A percentile compares a stretch with the other conserved stretches of the same genome.
These are phyloP conservation scores for Chelonoidis abingdonii DNA, from an alignment of 2,113 vertebrate genomes.

Conservation along the genomic window DNA sequence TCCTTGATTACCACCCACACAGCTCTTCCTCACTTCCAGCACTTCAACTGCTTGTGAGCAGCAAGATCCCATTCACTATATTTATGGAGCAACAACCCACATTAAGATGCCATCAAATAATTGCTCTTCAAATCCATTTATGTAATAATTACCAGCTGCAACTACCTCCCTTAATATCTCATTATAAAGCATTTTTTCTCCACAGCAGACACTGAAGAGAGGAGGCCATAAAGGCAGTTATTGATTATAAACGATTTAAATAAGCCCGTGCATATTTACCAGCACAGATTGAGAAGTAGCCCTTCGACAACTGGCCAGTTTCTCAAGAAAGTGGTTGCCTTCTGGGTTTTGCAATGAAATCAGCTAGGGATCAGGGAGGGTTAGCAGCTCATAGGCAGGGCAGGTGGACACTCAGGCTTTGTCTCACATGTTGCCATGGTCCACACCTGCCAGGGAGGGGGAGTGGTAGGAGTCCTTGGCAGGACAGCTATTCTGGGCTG, in stretches of 20 bases:
- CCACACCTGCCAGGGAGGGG: not conserved
- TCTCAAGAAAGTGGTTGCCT: no score
- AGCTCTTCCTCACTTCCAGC: not conserved
- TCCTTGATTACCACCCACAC: not conserved
- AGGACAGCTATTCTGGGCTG: not conserved
- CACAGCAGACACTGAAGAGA: not conserved
- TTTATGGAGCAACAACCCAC: slow-evolving; percentile 40
- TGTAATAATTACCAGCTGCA: not conserved
- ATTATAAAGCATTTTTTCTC: slow-evolving; percentile 19
- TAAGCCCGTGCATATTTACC: slow-evolving; percentile 34
- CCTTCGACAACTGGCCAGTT: no score
- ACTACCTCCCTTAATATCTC: slow-evolving; percentile 29
- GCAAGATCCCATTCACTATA: not conserved
- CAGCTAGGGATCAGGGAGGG: not conserved
- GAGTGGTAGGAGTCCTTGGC: not conserved
- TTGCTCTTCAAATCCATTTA: slow-evolving; percentile 37
- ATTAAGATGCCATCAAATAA: slow-evolving; percentile 18
- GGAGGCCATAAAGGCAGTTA: not conserved
- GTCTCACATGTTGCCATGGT: not conserved
- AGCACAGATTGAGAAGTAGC: not conserved
- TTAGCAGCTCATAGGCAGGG: not conserved
- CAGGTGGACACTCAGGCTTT: not conserved
- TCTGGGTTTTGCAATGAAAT: not conserved
- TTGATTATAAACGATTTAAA: not conserved
- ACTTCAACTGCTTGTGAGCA: not conserved